Evolutionary conservation across 2,113 vertebrate species (phyloP).

Genomic region (Salvelinus sp.): DNA sequence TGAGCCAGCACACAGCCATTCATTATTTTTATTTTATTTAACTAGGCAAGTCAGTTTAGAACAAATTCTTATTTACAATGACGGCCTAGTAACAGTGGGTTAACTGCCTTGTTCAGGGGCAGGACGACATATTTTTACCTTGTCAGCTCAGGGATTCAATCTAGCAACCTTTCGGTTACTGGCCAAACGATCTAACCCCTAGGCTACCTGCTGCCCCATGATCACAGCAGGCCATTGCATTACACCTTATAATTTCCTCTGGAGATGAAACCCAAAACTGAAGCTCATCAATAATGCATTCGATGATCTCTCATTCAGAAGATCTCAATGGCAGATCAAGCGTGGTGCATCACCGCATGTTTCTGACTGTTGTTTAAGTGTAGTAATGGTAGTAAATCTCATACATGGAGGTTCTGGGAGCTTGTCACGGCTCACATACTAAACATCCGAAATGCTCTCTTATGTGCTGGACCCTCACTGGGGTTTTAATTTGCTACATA

Average conservation of each 20-base stretch:
- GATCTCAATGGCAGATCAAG: constrained; percentile 66
- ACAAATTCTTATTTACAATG: too few relatives aligned
- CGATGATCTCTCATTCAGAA: constrained; percentile 66
- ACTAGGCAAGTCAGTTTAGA: too few relatives aligned
- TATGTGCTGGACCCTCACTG: constrained; percentile 40
- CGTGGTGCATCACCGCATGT: constrained; percentile 28
- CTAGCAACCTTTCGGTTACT: too few relatives aligned
- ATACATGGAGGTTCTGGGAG: constrained; percentile 43
- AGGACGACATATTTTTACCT: too few relatives aligned
- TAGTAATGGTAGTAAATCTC: neutral
- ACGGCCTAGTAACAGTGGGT: too few relatives aligned
- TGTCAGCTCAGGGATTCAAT: too few relatives aligned
- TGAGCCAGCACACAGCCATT: constrained; percentile 57
- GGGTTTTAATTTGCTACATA: constrained; percentile 66
- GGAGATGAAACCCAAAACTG: constrained; percentile 71
- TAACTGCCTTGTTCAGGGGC: too few relatives aligned
- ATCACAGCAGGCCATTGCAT: constrained; percentile 72
- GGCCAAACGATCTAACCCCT: too few relatives aligned
- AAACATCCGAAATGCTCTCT: constrained; percentile 39
- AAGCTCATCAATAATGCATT: constrained; percentile 74
- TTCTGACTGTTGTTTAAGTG: constrained; percentile 37
- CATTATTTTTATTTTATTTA: neutral
- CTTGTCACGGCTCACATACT: constrained; percentile 28
- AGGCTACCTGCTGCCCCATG: constrained; percentile 21
- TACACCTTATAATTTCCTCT: constrained; percentile 77